Evolutionary conservation across 1,140 invertebrate genomes (phyloP), one percentile per base, ranked within the genome.

Genomic region (Eciton burchellii): DNA sequence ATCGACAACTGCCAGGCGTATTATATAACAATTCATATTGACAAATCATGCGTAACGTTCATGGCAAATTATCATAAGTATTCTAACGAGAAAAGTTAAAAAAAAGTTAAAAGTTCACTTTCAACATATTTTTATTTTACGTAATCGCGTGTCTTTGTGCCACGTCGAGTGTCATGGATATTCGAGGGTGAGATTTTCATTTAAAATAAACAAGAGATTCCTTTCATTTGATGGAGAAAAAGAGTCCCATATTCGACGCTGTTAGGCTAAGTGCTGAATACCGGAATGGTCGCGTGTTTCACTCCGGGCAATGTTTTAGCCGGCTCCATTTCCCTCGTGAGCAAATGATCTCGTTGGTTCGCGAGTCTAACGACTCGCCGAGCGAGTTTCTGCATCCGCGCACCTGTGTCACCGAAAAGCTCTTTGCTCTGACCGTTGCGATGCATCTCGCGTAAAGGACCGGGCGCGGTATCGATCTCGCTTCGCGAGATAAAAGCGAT

Each of bases 381-480:
- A 57, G 68, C 66, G 47, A 87, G 65, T 72, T 77, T 57, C 57
- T 59, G 70, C 59, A 73, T 63, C 29, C 72, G 56, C 60, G 72
- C 81, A 86, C 81, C 85, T 84, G 81, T 65, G 81, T 84, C 81
- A 63, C 65, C 16, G 79, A 82, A 87, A 74, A 81, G 85, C 56
- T 63, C 72, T 24, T 65, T 26, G 43, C 57, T n/a, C 70, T 65
- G 70, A 65, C 43, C 24, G 84, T 21, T n/a, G n/a, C 71, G 71
- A 79, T 79, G 70, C 70, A 79, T 79, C 43, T 79, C 24, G 35
- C 21, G 16, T 16, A 45, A 76, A 65, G 47, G 26, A 35, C 2
- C 59, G n/a, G 47, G 63, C 29, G 21, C 66, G 49, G 68, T 77
- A 85, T 88, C 83, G 86, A 88, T 87, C 77, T 85, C n/a, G n/a